Conservation (phyloP, 2,113 vertebrate species). For the Microcebus ravelobensis region DNA sequence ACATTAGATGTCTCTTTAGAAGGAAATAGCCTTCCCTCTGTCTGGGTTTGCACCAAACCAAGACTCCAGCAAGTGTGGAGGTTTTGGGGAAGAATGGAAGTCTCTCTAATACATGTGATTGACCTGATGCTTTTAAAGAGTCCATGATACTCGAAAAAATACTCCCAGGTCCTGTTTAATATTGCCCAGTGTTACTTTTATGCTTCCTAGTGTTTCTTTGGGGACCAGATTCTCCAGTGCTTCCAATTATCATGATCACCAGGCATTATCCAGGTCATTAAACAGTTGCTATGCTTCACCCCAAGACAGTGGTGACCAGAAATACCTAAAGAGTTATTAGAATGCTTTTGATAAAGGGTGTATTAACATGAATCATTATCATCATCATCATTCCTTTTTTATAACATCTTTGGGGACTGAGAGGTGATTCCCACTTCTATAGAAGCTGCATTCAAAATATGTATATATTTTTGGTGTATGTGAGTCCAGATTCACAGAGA, state of each 20-base stretch:
- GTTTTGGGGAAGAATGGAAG: not conserved
- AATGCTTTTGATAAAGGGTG: conserved; percentile 47
- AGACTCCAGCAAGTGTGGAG: not conserved
- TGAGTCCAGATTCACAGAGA: conserved; percentile 81
- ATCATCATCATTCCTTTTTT: conserved; percentile 41
- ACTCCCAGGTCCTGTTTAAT: not conserved
- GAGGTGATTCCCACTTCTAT: conserved; percentile 62
- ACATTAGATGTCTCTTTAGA: conserved; percentile 31
- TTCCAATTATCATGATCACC: not conserved
- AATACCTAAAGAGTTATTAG: not conserved
- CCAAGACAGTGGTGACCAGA: not conserved
- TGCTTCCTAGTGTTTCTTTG: not conserved
- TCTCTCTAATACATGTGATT: not conserved
- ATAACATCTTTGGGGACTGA: conserved; percentile 64
- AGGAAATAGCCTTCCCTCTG: not conserved
- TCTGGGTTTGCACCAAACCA: not conserved
- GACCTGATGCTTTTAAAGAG: not conserved
- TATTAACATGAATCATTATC: conserved; percentile 58
- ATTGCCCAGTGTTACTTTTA: not conserved
- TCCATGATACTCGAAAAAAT: not conserved
- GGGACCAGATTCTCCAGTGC: not conserved
- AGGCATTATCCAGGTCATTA: not conserved
- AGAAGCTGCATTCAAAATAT: conserved; percentile 57
- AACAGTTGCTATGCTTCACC: conserved; percentile 18
- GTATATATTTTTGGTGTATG: conserved; percentile 77